Evolutionary conservation across 1,140 invertebrate genomes (phyloP).

Genomic region (Magallana gigas): DNA sequence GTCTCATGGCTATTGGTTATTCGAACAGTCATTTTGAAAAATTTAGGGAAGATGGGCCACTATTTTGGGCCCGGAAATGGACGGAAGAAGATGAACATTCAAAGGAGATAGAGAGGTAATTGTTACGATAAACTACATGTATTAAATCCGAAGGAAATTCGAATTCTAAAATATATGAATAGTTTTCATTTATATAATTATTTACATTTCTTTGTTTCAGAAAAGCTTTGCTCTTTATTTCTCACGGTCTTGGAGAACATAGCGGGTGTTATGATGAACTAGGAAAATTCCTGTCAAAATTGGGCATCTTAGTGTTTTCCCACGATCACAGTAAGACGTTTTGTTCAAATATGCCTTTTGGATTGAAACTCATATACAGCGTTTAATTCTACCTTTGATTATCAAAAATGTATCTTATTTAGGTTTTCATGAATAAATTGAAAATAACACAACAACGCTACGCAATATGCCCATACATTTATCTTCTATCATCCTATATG

Average conservation of each 20-base stretch:
- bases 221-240: background rate
- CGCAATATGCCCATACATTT: too few species aligned
- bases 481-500: too few species aligned
- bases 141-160: too few species aligned
- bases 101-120: background rate
- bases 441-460: too few species aligned
- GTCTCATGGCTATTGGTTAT: background rate
- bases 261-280: background rate
- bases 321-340: background rate
- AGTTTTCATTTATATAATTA: too few species aligned
- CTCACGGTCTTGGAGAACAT: background rate
- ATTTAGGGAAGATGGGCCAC: background rate
- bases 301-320: background rate
- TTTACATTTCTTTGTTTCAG: background rate
- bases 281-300: background rate
- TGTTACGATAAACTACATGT: too few species aligned
- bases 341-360: too few species aligned
- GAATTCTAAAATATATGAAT: too few species aligned
- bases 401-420: too few species aligned
- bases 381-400: too few species aligned
- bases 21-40: background rate
- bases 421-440: too few species aligned
- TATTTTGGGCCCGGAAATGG: background rate
- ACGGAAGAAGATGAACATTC: background rate
- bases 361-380: too few species aligned